phyloP scores from a whole-genome alignment of 2,888 invertebrate species.

The Sipunculus nudus region DNA sequence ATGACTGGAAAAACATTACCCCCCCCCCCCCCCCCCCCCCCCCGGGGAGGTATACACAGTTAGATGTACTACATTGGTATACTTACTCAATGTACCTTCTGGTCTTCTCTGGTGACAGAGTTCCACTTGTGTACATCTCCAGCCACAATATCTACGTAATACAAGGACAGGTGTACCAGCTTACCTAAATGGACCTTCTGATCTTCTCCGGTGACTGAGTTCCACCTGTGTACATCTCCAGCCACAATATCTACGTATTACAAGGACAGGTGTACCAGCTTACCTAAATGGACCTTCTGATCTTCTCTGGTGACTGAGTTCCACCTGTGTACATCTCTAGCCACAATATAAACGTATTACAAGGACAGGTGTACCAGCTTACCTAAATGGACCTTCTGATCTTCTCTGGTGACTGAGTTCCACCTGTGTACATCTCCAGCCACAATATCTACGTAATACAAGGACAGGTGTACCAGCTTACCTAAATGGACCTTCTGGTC shows the following conservation, averaged over 20 bases:
- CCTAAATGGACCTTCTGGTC: conserved; percentile 42
- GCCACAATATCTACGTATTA: conserved; percentile 55
- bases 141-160: not conserved
- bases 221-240: conserved; percentile 51
- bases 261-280: conserved; percentile 46
- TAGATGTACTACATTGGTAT: too few species aligned
- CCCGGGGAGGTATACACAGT: too few species aligned
- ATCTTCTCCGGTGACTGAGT: conserved; percentile 45
- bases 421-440: conserved; percentile 49
- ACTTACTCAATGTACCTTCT: conserved; percentile 53
- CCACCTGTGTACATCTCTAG: conserved; percentile 43
- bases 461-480: conserved; percentile 35
- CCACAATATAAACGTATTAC: conserved; percentile 55
- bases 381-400: conserved; percentile 50
- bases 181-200: conserved; percentile 50
- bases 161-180: conserved; percentile 11
- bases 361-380: conserved; percentile 45
- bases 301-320: conserved; percentile 31
- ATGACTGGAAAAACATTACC: too few species aligned
- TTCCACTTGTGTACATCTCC: conserved; percentile 23
- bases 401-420: conserved; percentile 45
- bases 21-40: too few species aligned
- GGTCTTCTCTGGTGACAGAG: conserved; percentile 31
- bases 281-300: conserved; percentile 65
- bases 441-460: conserved; percentile 58